Conservation (phyloP, 2,888 invertebrate species). For the Caenorhabditis doughertyi region DNA sequence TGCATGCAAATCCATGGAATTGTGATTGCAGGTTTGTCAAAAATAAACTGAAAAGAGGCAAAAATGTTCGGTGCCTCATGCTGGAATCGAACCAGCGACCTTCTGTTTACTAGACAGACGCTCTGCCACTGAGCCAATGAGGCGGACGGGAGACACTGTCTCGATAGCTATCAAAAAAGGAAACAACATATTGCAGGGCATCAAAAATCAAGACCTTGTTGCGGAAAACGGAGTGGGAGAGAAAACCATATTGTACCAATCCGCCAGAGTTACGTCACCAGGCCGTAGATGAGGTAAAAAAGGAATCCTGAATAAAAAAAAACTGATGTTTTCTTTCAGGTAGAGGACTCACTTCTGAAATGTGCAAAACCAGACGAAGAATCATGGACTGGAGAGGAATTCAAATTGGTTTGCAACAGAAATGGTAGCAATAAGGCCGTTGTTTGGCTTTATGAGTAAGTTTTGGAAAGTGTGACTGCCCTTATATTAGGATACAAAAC, state of each 20-base stretch:
- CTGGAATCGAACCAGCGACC: slow-evolving; percentile 82
- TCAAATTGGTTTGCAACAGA: slow-evolving; percentile 39
- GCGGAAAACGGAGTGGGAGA: slow-evolving; percentile 37
- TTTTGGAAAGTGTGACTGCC: no score
- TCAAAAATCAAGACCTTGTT: slow-evolving; percentile 21
- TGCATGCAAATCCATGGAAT: slow-evolving; percentile 78
- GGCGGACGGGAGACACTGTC: slow-evolving; percentile 17
- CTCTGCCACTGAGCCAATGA: slow-evolving; percentile 80
- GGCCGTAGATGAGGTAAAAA: slow-evolving; percentile 45
- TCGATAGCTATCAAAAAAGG: not conserved
- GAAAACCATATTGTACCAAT: slow-evolving; percentile 61
- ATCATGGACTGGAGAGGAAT: slow-evolving; percentile 47
- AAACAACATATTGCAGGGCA: not conserved
- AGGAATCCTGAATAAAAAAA: not conserved
- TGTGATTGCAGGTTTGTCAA: slow-evolving; percentile 77
- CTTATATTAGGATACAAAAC: not conserved
- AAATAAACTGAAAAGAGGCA: not conserved
- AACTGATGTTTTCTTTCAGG: slow-evolving; percentile 5
- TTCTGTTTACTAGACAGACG: slow-evolving; percentile 82
- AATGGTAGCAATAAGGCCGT: slow-evolving; percentile 24
- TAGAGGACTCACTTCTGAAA: slow-evolving; percentile 17
- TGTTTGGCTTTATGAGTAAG: slow-evolving; percentile 63
- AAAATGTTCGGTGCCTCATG: slow-evolving; percentile 75
- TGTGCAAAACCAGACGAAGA: slow-evolving; percentile 48
- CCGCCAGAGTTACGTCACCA: slow-evolving; percentile 61